A percentile compares a stretch with the other conserved stretches of the same genome.
Evolutionary conservation across 2,113 vertebrate genomes (phyloP).

Genomic region (Bos indicus): DNA sequence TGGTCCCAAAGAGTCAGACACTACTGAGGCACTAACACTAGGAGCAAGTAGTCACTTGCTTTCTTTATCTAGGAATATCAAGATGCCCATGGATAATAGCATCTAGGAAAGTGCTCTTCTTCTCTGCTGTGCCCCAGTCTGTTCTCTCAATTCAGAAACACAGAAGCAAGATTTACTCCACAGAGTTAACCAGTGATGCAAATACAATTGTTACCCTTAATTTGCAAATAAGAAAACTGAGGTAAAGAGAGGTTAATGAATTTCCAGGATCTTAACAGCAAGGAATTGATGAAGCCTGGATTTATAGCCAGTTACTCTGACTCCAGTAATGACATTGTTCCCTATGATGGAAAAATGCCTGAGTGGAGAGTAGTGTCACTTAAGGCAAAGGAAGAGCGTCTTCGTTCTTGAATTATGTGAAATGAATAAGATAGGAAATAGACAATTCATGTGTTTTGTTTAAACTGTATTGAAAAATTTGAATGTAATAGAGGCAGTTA

Average conservation of each 20-base stretch:
- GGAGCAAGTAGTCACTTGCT: background rate
- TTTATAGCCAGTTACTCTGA: background rate
- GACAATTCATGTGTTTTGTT: background rate
- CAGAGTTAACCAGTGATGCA: background rate
- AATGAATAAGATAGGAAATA: background rate
- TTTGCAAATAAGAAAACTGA: background rate
- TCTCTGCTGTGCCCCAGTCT: background rate
- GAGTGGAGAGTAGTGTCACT: background rate
- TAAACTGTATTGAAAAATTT: constrained; percentile 11
- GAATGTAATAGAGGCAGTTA: background rate
- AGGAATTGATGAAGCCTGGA: background rate
- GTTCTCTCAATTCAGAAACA: background rate
- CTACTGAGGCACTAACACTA: background rate
- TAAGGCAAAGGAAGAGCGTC: background rate
- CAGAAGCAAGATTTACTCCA: background rate
- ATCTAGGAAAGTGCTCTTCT: background rate
- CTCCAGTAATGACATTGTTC: background rate
- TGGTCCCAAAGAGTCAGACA: background rate
- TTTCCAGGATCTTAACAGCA: background rate
- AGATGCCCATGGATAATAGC: background rate
- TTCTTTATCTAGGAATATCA: background rate
- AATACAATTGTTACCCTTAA: background rate
- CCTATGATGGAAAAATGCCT: background rate
- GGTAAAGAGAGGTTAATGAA: background rate
- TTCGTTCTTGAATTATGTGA: background rate